phyloP scores from a whole-genome alignment of 2,113 vertebrate genomes.

The Ancistrus triradiatus region DNA sequence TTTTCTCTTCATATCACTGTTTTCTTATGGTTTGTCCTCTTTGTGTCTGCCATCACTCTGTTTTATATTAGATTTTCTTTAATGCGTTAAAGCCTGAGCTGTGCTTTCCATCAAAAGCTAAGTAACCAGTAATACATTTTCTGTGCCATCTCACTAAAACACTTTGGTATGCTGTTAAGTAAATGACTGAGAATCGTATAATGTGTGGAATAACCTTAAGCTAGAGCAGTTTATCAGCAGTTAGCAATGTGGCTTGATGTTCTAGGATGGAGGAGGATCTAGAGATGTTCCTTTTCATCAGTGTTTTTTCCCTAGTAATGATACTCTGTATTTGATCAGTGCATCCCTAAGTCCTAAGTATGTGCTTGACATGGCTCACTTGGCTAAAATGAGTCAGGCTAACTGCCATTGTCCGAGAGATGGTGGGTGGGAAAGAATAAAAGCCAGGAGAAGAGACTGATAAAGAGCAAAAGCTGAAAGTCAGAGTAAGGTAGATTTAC shows the following conservation, averaged over 20 bases:
- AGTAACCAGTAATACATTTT: constrained; percentile 26
- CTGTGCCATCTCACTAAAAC: constrained; percentile 8
- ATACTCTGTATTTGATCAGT: neutral
- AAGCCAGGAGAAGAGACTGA: neutral
- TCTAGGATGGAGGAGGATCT: too few species aligned
- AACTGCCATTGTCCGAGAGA: constrained; percentile 8
- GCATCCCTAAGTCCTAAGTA: neutral
- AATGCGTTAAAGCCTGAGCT: constrained; percentile 31
- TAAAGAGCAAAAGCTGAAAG: neutral
- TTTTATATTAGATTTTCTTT: constrained; percentile 22
- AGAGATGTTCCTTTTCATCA: too few species aligned
- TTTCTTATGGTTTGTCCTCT: too few species aligned
- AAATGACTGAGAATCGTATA: too few species aligned
- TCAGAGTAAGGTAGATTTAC: too few species aligned
- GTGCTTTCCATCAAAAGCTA: constrained; percentile 31
- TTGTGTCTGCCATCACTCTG: neutral
- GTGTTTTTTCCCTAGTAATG: too few species aligned
- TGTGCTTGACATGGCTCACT: constrained; percentile 3
- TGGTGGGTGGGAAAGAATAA: neutral
- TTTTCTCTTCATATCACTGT: too few species aligned
- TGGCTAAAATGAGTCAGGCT: constrained; percentile 20
- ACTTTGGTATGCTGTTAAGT: too few species aligned
- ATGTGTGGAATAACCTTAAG: too few species aligned
- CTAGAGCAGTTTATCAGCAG: too few species aligned
- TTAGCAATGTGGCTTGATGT: too few species aligned